phyloP scores from a whole-genome alignment of 1,140 invertebrate genomes.

The Odontomachus brunneus region DNA sequence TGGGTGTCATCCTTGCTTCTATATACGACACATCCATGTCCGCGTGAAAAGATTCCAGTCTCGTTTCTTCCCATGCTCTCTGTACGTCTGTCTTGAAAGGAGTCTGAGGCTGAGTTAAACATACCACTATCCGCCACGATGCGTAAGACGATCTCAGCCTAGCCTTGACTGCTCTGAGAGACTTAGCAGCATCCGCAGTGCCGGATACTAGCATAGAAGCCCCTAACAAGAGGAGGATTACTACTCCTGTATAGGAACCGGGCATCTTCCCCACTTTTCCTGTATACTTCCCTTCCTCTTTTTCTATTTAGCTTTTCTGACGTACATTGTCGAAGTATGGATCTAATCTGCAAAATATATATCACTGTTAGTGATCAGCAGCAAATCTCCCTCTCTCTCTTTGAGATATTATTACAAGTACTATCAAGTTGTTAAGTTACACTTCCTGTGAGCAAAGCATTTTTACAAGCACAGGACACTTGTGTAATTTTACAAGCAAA shows the following conservation, averaged over 20 bases:
- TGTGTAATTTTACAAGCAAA: too few relatives aligned
- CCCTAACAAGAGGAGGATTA: slow-evolving; percentile 72
- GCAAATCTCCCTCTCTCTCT: background rate
- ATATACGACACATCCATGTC: slow-evolving; percentile 82
- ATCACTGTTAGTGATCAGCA: background rate
- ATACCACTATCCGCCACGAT: slow-evolving; percentile 82
- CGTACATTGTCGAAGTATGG: slow-evolving; percentile 41
- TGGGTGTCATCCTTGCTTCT: slow-evolving; percentile 76
- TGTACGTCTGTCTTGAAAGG: slow-evolving; percentile 80
- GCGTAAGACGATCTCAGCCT: slow-evolving; percentile 68
- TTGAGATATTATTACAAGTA: too few relatives aligned
- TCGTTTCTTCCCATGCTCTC: slow-evolving; percentile 82
- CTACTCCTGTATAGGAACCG: slow-evolving; percentile 64
- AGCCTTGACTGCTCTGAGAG: slow-evolving; percentile 72
- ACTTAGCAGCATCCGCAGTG: slow-evolving; percentile 65
- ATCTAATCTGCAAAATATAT: slow-evolving; percentile 59
- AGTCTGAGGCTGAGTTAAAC: slow-evolving; percentile 81
- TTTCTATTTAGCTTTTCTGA: slow-evolving; percentile 56
- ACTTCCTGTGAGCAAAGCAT: too few relatives aligned
- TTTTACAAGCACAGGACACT: too few relatives aligned
- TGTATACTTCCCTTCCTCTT: slow-evolving; percentile 54
- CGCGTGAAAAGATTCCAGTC: slow-evolving; percentile 78
- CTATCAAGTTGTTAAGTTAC: too few relatives aligned
- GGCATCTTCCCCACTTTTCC: slow-evolving; percentile 77
- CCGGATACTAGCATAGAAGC: slow-evolving; percentile 57